These are phyloP conservation scores for Myzus persicae DNA, from an alignment of 1,140 invertebrate genomes.

Conservation along the genomic window DNA sequence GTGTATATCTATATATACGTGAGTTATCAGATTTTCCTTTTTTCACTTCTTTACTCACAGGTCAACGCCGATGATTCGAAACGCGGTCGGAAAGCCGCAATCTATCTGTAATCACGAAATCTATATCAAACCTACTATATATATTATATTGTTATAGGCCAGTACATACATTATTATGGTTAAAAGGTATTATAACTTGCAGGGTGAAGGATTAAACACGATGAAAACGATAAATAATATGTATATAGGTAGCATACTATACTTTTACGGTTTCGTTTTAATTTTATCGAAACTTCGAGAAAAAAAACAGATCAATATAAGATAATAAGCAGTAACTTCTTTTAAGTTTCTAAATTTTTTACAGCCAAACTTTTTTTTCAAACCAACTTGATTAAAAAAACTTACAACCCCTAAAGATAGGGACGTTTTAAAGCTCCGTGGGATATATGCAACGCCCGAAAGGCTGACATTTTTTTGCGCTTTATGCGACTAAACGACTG, in stretches of 20 bases:
- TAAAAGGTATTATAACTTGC: background rate
- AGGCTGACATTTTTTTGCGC: slow-evolving; percentile 10
- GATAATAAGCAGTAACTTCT: slow-evolving; percentile 21
- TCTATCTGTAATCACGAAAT: too few species aligned
- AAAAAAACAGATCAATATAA: slow-evolving; percentile 28
- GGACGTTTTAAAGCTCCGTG: slow-evolving; percentile 6
- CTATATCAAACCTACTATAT: background rate
- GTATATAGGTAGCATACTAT: background rate
- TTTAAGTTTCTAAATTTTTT: background rate
- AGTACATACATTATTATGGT: background rate
- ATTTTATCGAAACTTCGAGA: background rate
- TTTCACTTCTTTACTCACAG: background rate
- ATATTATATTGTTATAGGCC: background rate
- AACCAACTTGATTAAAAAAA: slow-evolving; percentile 43
- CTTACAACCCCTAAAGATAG: background rate
- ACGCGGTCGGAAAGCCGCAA: background rate
- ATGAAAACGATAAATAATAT: background rate
- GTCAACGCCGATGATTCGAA: background rate
- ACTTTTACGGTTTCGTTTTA: background rate
- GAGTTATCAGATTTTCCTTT: background rate
- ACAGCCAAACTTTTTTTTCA: slow-evolving; percentile 14
- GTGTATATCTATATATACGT: background rate
- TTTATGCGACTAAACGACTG: slow-evolving; percentile 42
- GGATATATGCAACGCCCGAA: background rate
- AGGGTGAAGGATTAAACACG: background rate